Evolutionary conservation across 2,888 invertebrate species (phyloP).

Genomic region (Ectobius pallidus): DNA sequence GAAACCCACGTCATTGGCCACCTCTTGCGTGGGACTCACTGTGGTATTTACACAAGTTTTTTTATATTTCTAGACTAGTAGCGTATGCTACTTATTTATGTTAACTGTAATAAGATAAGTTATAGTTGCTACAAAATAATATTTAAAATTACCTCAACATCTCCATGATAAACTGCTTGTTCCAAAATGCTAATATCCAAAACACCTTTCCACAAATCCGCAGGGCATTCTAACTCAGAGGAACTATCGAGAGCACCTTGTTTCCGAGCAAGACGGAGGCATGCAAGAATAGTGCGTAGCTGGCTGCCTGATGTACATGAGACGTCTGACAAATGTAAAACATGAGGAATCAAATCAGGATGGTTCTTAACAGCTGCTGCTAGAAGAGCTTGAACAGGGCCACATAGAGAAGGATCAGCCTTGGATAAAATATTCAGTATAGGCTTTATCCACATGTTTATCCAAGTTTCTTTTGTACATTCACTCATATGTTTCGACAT

Average conservation of each 20-base stretch:
- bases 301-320: not conserved
- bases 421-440: constrained; percentile 40
- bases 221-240: not conserved
- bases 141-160: constrained; percentile 62
- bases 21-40: no score
- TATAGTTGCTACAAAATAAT: no score
- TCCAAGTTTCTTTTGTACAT: constrained; percentile 55
- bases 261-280: constrained; percentile 59
- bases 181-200: constrained; percentile 60
- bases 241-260: constrained; percentile 51
- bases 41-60: no score
- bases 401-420: not conserved
- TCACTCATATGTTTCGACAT: constrained; percentile 58
- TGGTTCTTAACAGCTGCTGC: constrained; percentile 52
- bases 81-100: no score
- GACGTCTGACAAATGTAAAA: not conserved
- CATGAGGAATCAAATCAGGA: constrained; percentile 48
- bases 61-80: no score
- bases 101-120: no score
- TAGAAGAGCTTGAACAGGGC: constrained; percentile 52
- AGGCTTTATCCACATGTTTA: constrained; percentile 58
- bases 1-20: no score
- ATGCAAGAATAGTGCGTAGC: constrained; percentile 36
- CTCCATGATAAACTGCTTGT: constrained; percentile 62
- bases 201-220: constrained; percentile 60